Percentiles rank a stretch among this genome's conserved stretches.
Evolutionary conservation across 2,113 vertebrate species (phyloP).

Genomic region (Phyllopteryx taeniolatus): DNA sequence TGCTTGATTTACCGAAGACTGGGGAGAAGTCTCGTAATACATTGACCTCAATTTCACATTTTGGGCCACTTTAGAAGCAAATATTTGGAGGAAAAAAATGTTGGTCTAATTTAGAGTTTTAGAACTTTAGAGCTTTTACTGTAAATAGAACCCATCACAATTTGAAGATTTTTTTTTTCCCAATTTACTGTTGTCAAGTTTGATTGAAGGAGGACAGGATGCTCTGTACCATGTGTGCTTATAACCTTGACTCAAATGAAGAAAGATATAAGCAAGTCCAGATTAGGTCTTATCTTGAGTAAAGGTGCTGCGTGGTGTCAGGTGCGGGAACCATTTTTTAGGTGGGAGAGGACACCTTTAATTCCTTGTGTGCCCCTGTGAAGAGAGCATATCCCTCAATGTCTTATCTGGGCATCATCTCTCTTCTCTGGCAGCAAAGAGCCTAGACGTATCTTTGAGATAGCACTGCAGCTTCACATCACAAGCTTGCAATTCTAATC

Average conservation of each 20-base stretch:
- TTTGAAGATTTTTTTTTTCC: conserved; percentile 27
- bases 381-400: conserved; percentile 62
- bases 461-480: conserved; percentile 51
- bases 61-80: background rate
- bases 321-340: conserved; percentile 42
- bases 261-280: conserved; percentile 69
- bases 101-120: background rate
- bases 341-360: conserved; percentile 65
- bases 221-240: conserved; percentile 38
- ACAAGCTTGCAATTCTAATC: conserved; percentile 21
- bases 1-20: background rate
- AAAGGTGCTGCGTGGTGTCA: conserved; percentile 65
- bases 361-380: conserved; percentile 61
- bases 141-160: conserved; percentile 9
- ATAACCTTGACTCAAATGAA: conserved; percentile 71
- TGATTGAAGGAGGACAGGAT: conserved; percentile 36
- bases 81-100: background rate
- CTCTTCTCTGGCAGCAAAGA: conserved; percentile 54
- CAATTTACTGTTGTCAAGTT: conserved; percentile 19
- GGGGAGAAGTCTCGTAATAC: background rate
- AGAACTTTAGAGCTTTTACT: conserved; percentile 10
- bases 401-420: conserved; percentile 66
- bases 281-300: conserved; percentile 76
- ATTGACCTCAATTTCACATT: background rate
- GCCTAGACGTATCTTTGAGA: conserved; percentile 53